Percentiles rank a stretch among this genome's conserved stretches.
Conservation (phyloP, 2,113 vertebrate species). For the human region GRCh38 chr3:2569001-2569500, state of each 20-base stretch:
- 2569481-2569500: neutral
- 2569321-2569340: constrained; percentile 54
- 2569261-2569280: constrained; percentile 64
- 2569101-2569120: constrained; percentile 61
- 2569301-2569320: constrained; percentile 58
- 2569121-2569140: constrained; percentile 51
- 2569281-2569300: constrained; percentile 52
- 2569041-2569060: constrained; percentile 71
- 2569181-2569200: constrained; percentile 65
- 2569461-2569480: too few species aligned
- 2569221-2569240: constrained; percentile 57
- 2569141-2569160: constrained; percentile 37
- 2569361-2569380: neutral
- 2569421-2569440: neutral
- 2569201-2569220: constrained; percentile 59
- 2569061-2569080: constrained; percentile 60
- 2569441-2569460: accelerated
- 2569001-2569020: constrained; percentile 71
- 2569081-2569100: constrained; percentile 33
- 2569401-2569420: neutral
- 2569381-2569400: neutral
- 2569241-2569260: constrained; percentile 55
- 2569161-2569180: constrained; percentile 47
- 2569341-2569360: constrained; percentile 51
- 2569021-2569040: constrained; percentile 76